Conservation (phyloP, 2,113 vertebrate species). For the Cephalopholis sonnerati region DNA sequence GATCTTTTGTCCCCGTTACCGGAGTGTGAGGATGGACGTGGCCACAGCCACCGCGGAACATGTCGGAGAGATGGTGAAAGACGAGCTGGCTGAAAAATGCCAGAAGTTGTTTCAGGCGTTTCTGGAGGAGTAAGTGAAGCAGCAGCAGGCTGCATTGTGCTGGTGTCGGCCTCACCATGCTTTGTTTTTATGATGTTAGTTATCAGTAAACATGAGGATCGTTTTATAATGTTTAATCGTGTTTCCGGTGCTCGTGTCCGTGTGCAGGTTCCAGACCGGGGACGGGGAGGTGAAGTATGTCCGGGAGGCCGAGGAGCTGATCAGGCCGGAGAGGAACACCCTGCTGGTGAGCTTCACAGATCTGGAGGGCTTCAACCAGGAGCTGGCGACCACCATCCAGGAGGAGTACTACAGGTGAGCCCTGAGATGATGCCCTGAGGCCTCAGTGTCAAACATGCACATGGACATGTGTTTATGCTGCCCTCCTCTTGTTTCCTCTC, state of each 20-base stretch:
- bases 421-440: too few relatives aligned
- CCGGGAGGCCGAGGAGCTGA: constrained; percentile 93
- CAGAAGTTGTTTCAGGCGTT: constrained; percentile 98
- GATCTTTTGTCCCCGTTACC: not conserved
- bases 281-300: constrained; percentile 97
- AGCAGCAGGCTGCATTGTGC: not conserved
- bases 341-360: constrained; percentile 94
- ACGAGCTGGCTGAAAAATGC: constrained; percentile 97
- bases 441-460: not conserved
- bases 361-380: constrained; percentile 97
- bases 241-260: not conserved
- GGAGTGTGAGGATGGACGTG: constrained; percentile 80
- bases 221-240: accelerated
- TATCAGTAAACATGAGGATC: too few relatives aligned
- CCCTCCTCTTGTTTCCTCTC: too few relatives aligned
- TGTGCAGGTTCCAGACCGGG: constrained; percentile 89
- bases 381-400: constrained; percentile 96
- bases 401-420: constrained; percentile 97
- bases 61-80: constrained; percentile 88
- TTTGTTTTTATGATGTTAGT: not conserved
- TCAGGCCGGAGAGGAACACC: constrained; percentile 96
- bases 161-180: not conserved
- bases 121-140: constrained; percentile 94
- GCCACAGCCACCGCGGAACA: constrained; percentile 79
- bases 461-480: too few relatives aligned